phyloP scores from a whole-genome alignment of 2,888 invertebrate genomes.

The Leucophenga montana region DNA sequence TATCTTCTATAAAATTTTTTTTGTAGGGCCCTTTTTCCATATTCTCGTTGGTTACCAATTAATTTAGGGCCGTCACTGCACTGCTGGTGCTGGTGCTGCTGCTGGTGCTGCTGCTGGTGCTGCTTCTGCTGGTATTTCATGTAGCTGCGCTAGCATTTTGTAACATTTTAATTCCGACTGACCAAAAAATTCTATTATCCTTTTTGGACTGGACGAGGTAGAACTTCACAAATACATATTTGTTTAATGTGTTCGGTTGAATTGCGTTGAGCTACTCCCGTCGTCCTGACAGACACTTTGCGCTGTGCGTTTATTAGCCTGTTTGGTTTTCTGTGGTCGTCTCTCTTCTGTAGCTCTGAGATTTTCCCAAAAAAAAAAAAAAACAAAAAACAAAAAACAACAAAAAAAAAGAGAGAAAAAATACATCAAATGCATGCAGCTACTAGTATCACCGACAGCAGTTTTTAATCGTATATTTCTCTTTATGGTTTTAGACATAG shows the following conservation, averaged over 20 bases:
- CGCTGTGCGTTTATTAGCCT: background rate
- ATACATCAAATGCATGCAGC: too few relatives aligned
- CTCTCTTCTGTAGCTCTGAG: too few relatives aligned
- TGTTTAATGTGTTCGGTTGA: slow-evolving; percentile 25
- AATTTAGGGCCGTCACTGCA: too few relatives aligned
- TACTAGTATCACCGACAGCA: too few relatives aligned
- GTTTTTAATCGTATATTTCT: slow-evolving; percentile 3
- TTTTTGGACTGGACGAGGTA: slow-evolving; percentile 10
- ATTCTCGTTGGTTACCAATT: too few relatives aligned
- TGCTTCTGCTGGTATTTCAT: background rate
- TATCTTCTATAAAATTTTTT: too few relatives aligned
- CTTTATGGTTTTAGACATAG: background rate
- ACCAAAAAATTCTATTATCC: slow-evolving; percentile 38
- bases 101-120: too few relatives aligned
- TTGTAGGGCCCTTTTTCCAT: too few relatives aligned
- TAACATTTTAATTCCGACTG: slow-evolving; percentile 34
- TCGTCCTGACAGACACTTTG: background rate
- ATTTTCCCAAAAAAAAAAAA: too few relatives aligned
- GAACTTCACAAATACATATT: background rate
- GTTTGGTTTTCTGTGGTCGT: background rate
- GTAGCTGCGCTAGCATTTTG: slow-evolving; percentile 39
- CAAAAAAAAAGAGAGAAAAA: too few relatives aligned
- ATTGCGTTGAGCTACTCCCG: background rate
- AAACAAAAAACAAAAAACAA: too few relatives aligned
- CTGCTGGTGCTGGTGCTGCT: too few relatives aligned